phyloP scores from a whole-genome alignment of 1,140 invertebrate species.

The Patella vulgata region DNA sequence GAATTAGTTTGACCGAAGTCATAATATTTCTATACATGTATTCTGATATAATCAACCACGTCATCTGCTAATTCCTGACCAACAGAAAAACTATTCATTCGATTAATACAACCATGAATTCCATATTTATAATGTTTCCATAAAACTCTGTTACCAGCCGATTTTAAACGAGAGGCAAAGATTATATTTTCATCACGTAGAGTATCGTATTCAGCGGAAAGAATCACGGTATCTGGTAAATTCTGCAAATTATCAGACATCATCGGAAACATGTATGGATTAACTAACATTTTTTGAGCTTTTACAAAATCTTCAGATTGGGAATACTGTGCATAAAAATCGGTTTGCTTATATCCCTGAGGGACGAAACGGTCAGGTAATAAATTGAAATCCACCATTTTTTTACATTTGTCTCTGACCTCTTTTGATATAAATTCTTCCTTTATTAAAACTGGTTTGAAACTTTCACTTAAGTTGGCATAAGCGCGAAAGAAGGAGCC shows the following conservation, averaged over 20 bases:
- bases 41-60: too few species aligned
- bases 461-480: neutral
- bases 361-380: neutral
- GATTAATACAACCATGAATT: constrained; percentile 1
- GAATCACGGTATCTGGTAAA: neutral
- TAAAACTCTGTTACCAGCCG: neutral
- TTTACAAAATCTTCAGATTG: neutral
- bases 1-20: too few species aligned
- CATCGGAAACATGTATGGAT: neutral
- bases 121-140: neutral
- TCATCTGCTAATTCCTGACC: too few species aligned
- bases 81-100: too few species aligned
- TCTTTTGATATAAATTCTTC: neutral
- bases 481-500: neutral
- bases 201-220: neutral
- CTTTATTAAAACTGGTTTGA: neutral
- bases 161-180: neutral
- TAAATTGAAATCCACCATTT: constrained; percentile 1
- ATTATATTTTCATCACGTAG: constrained; percentile 4
- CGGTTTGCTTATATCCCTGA: neutral
- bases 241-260: neutral
- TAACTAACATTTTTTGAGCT: neutral
- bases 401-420: constrained; percentile 3
- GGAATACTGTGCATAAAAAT: neutral
- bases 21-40: too few species aligned